Conservation (phyloP, 2,113 vertebrate genomes). For the Cygnus atratus region DNA sequence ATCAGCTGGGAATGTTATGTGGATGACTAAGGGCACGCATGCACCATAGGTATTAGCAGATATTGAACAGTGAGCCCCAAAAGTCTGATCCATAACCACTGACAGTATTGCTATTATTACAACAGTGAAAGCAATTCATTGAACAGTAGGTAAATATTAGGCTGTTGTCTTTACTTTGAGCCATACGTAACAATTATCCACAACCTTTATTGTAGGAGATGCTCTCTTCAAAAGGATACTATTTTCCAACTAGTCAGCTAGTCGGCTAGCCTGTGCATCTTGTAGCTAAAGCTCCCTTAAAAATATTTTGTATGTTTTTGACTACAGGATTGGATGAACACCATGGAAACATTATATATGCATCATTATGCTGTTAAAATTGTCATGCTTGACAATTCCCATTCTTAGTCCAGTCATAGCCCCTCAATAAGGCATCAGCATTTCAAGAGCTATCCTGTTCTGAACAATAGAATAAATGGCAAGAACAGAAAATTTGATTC, state of each 20-base stretch:
- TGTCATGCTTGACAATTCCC: not conserved
- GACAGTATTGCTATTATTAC: not conserved
- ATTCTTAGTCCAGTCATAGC: slow-evolving; percentile 8
- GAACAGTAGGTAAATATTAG: not conserved
- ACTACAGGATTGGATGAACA: not conserved
- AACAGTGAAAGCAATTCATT: not conserved
- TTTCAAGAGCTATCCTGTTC: slow-evolving; percentile 20
- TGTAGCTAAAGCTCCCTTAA: not conserved
- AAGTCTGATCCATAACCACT: not conserved
- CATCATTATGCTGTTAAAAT: slow-evolving; percentile 22
- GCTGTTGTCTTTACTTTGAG: not conserved
- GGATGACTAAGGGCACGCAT: not conserved
- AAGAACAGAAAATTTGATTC: slow-evolving; percentile 41
- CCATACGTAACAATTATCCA: not conserved
- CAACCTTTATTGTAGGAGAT: not conserved
- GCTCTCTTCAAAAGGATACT: not conserved
- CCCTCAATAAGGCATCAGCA: not conserved
- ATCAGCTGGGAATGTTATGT: not conserved
- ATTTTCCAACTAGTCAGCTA: not conserved
- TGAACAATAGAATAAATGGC: slow-evolving; percentile 20
- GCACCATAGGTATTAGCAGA: not conserved
- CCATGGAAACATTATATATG: not conserved
- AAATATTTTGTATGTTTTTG: not conserved
- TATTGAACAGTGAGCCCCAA: not conserved
- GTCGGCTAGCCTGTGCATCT: not conserved